Evolutionary conservation across 1,140 invertebrate species (phyloP).

Genomic region (Monomorium pharaonis): DNA sequence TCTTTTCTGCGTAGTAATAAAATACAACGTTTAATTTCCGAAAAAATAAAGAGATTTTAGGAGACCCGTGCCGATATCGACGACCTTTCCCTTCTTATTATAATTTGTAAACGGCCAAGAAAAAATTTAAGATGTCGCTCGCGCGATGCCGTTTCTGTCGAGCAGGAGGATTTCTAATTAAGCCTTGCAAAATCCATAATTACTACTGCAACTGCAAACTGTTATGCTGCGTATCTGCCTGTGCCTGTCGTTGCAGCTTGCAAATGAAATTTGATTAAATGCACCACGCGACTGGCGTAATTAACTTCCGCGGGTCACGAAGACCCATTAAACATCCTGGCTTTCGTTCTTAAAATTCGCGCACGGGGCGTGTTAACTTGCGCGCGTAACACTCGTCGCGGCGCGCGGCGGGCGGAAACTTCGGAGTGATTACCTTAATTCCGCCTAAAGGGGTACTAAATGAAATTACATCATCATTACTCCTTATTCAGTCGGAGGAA

Average conservation of each 20-base stretch:
- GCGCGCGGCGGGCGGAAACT: background rate
- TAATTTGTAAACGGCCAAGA: background rate
- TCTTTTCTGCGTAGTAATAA: no score
- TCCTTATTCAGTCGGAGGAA: slow-evolving; percentile 22
- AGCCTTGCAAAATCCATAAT: slow-evolving; percentile 21
- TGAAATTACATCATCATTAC: slow-evolving; percentile 11
- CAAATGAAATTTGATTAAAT: slow-evolving; percentile 42
- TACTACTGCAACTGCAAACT: slow-evolving; percentile 1
- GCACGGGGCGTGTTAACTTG: background rate
- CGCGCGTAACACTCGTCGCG: background rate
- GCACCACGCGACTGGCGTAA: slow-evolving; percentile 18
- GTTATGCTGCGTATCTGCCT: background rate
- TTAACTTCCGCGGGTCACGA: slow-evolving; percentile 37
- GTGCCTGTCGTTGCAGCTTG: background rate
- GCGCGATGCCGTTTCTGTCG: background rate
- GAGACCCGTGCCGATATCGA: no score
- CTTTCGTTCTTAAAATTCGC: slow-evolving; percentile 32
- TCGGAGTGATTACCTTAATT: slow-evolving; percentile 29
- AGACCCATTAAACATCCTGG: background rate
- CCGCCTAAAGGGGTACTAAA: background rate
- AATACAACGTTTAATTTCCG: no score
- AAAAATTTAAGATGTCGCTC: background rate
- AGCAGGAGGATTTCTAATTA: slow-evolving; percentile 11
- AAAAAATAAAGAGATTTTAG: no score
- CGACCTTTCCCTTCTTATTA: background rate